Evolutionary conservation across 2,888 invertebrate genomes (phyloP).

Genomic region (Proisotoma minuta): DNA sequence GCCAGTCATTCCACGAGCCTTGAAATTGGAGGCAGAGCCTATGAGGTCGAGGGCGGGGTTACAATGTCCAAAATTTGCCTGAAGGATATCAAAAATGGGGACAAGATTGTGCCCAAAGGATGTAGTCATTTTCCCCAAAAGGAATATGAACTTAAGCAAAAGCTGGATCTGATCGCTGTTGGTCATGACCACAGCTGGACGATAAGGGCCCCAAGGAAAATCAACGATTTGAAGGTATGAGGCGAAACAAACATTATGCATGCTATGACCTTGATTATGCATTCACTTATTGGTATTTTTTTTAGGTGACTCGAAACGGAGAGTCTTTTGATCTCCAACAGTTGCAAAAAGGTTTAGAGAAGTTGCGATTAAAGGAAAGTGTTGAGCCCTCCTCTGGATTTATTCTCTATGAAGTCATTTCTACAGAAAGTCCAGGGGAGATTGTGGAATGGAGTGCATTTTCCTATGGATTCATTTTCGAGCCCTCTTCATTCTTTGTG

Average conservation of each 20-base stretch:
- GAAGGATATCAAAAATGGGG: constrained; percentile 58
- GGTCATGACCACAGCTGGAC: constrained; percentile 36
- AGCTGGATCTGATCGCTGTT: constrained; percentile 31
- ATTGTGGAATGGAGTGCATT: constrained; percentile 61
- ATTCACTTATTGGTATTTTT: too few relatives aligned
- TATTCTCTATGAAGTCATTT: constrained; percentile 47
- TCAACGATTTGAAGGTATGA: constrained; percentile 39
- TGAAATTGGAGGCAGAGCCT: constrained; percentile 45
- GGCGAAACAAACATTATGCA: too few relatives aligned
- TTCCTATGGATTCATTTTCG: constrained; percentile 68
- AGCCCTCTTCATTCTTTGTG: constrained; percentile 59
- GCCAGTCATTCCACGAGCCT: constrained; percentile 63
- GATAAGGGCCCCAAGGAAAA: constrained; percentile 33
- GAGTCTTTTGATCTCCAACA: constrained; percentile 17
- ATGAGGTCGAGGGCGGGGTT: constrained; percentile 49
- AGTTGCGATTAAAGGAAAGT: constrained; percentile 19
- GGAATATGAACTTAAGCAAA: constrained; percentile 39
- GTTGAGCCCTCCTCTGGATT: constrained; percentile 12
- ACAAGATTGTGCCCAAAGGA: constrained; percentile 67
- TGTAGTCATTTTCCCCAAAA: constrained; percentile 71
- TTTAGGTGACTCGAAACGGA: too few relatives aligned
- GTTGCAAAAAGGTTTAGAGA: constrained; percentile 10
- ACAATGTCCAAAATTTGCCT: constrained; percentile 64
- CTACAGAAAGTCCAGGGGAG: constrained; percentile 55
- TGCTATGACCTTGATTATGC: too few relatives aligned